Base-by-base conservation (phyloP, 2,888 invertebrate species). In the Oeneis ivallda region DNA sequence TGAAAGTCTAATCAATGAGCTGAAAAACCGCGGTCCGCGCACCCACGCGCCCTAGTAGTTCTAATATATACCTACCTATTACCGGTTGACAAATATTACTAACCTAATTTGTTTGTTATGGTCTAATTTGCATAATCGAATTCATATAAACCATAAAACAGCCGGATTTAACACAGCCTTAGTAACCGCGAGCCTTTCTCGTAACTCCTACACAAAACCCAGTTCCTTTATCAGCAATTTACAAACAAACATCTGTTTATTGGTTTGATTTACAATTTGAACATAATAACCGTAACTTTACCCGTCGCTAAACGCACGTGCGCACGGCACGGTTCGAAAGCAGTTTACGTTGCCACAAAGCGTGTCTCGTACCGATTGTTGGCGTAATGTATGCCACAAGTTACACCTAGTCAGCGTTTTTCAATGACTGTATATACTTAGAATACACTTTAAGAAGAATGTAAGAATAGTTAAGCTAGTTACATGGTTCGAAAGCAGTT, bases 401-500 rank as follows among this genome's bases (percentile, higher is more conserved):
- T 41, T 3, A 66, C 13, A 52, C 13, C 61, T 17, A 45, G 17
- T 15, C 7, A 45, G 63, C 62, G 56, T 61, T 32, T 64, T 43
- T 26, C 1, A 8, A 47, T 8, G 17, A 17, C 47, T 47, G 47
- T 17, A 8, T n/a, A 26, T 45, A 1, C 7, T 3, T 17, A 17
- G 2, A 7, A 9, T 17, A 1, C 9, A 49, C 4, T 19, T 10
- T 49, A 49, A 8, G 13, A 37, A 9, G 37, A 37, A 37, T 6
- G 37, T 9, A 37, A 37, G 26, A 5, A 5, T 5, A 26, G 5
- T 26, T 4, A 26, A 26, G 5, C 26, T 5, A n/a, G n/a, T n/a
- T n/a, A 62, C 62, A 62, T 59, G 45, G 43, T 32, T 71, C 70
- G 69, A 69, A 73, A 73, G 72, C 70, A 65, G 64, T 70, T 67